phyloP scores from a whole-genome alignment of 2,888 invertebrate species.

The Rutpela maculata region DNA sequence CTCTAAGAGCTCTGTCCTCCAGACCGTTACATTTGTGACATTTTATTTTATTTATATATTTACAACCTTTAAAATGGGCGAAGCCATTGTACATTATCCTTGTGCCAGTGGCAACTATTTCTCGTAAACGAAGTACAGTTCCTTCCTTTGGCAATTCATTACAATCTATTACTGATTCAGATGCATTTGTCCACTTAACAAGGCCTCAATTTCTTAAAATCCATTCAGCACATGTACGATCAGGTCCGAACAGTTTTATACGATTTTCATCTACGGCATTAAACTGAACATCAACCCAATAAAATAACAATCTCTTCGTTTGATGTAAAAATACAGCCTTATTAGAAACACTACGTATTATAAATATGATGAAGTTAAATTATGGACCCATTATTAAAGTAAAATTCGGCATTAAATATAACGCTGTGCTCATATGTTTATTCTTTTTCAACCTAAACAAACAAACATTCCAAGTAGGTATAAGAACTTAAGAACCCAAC shows the following conservation, averaged over 20 bases:
- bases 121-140: slow-evolving; percentile 72
- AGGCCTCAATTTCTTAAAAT: slow-evolving; percentile 91
- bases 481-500: too few relatives aligned
- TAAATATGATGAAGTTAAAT: slow-evolving; percentile 40
- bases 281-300: slow-evolving; percentile 79
- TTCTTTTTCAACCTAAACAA: slow-evolving; percentile 86
- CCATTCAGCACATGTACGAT: slow-evolving; percentile 97
- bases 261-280: slow-evolving; percentile 83
- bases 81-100: slow-evolving; percentile 91
- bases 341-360: slow-evolving; percentile 28
- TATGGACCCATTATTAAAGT: background rate
- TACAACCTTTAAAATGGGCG: slow-evolving; percentile 86
- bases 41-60: slow-evolving; percentile 82
- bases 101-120: slow-evolving; percentile 88
- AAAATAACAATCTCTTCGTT: slow-evolving; percentile 59
- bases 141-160: slow-evolving; percentile 82
- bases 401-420: background rate
- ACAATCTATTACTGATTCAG: slow-evolving; percentile 80
- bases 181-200: slow-evolving; percentile 80
- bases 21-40: slow-evolving; percentile 86
- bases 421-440: slow-evolving; percentile 82
- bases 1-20: slow-evolving; percentile 82
- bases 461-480: too few relatives aligned
- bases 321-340: slow-evolving; percentile 29
- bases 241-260: slow-evolving; percentile 86